Base-by-base conservation (phyloP, 2,797 vertebrate species). In the Pseudochromis fuscus region DNA sequence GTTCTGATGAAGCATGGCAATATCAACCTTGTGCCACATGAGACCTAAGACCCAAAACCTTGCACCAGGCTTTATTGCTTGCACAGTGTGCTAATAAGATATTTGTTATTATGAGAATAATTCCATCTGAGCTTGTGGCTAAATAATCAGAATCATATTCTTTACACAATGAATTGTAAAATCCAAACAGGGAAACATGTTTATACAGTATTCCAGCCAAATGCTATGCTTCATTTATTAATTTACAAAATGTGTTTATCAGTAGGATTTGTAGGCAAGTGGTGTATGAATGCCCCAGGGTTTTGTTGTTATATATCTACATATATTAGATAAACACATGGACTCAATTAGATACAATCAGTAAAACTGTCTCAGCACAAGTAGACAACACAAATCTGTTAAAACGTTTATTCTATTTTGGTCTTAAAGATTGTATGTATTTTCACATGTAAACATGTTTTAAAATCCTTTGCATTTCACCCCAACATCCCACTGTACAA, bases 401-500 rank as follows among this genome's bases (percentile, higher is more conserved):
- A 79, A 89, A 93, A 81, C 56, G 76, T 94, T 93, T 93, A 92
- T 91, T 94, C 77, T 79, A 62, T 87, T 86, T 77, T 81, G 57
- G 57, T 82, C 42, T 59, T 69, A 24, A 67, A 63, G 7, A 16
- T 59, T 84, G 44, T 11, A 60, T 64, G 63, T 85, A 75, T 81
- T 84, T 81, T 78, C 37, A 81, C 61, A 75, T 85, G 72, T 85
- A 84, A 87, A 90, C 82, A 66, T 70, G 45, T 81, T 85, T 44
- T 50, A 77, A 81, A 65, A 60, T 15, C 7, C 18, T 79, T 80
- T 52, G 74, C 65, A 68, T 83, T 81, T 77, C 1, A 69, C 42
- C 63, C 56, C 57, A 55, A 13, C 62, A 69, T 61, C 31, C 45
- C 37, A 69, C 67, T 80, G 42, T 73, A 75, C 60, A 65, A 68